Percentiles rank a stretch among this genome's conserved stretches.
These are phyloP conservation scores for Bolborhynchus lineola DNA, from an alignment of 2,113 vertebrate genomes.

Conservation along the genomic window DNA sequence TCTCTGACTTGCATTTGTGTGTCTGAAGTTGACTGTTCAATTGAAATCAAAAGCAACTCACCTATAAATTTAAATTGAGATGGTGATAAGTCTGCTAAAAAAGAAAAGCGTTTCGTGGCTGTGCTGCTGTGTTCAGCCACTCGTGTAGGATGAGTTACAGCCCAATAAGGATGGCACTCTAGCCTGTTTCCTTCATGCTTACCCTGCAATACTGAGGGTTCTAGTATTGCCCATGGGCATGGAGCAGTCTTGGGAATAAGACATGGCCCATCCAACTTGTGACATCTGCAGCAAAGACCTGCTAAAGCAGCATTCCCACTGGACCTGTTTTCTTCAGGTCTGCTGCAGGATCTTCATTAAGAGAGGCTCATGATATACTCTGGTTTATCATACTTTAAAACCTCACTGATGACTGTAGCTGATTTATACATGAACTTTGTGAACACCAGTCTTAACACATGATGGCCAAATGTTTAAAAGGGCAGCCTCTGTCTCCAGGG, in stretches of 20 bases:
- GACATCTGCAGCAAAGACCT: background rate
- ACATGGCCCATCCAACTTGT: background rate
- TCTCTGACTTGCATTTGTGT: background rate
- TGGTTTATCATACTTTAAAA: background rate
- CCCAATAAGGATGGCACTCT: accelerated
- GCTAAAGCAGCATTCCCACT: background rate
- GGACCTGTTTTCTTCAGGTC: background rate
- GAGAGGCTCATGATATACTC: background rate
- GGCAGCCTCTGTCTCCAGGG: background rate
- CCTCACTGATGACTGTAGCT: background rate
- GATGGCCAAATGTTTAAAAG: background rate
- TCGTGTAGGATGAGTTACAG: background rate
- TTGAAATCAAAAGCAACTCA: background rate
- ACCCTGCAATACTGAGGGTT: background rate
- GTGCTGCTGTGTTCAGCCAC: background rate
- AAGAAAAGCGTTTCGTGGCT: background rate
- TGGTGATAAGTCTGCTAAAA: background rate
- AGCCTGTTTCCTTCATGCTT: background rate
- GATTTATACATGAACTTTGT: background rate
- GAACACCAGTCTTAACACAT: background rate
- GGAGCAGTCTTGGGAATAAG: background rate
- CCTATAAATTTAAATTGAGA: background rate
- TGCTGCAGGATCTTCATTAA: accelerated
- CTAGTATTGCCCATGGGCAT: background rate
- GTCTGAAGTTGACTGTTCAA: background rate